Base-by-base conservation (phyloP, 2,888 invertebrate genomes). In the Sussaba pulchella region DNA sequence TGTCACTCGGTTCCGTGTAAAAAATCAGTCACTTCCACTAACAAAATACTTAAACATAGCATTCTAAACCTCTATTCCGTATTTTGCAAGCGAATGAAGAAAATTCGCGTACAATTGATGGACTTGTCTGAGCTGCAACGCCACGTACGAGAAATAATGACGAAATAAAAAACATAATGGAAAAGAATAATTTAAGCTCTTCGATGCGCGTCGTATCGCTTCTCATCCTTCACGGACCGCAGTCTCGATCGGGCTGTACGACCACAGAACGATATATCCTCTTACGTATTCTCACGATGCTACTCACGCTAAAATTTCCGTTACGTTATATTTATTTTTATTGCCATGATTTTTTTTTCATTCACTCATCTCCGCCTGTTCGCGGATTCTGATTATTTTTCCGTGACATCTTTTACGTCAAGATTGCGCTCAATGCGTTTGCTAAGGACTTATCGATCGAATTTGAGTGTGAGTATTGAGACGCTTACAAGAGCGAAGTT, bases 231-330 rank as follows among this genome's bases (percentile, higher is more conserved):
- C 39, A 9, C 39, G 67, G 36, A 67, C 67, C 67, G 52, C 67
- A 67, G 52, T 67, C 67, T 67, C 67, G 39, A 52, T 52, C 36
- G 39, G 50, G n/a, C 39, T 21, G n/a, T 52, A 67, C 19, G 24
- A 67, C 67, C 67, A 14, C 67, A 67, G 39, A 67, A 39, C 31
- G 31, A 67, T 67, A 67, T 52, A 67, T 67, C 67, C 21, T 52
- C 57, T 67, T 52, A 52, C 67, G 52, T 21, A 52, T 52, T 67
- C 52, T 67, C 67, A 67, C 67, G 67, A 50, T 39, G 9, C 50
- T 67, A 41, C 39, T 31, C 19, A 52, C n/a, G n/a, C 39, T 67
- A 19, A 14, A 52, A 50, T 67, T 50, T 67, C 39, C 39, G 39
- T 67, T 67, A 67, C 39, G 14, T 67, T 67, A 39, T 50, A 52